Conservation (phyloP, 2,888 invertebrate species). For the Cacoxenus indagator region DNA sequence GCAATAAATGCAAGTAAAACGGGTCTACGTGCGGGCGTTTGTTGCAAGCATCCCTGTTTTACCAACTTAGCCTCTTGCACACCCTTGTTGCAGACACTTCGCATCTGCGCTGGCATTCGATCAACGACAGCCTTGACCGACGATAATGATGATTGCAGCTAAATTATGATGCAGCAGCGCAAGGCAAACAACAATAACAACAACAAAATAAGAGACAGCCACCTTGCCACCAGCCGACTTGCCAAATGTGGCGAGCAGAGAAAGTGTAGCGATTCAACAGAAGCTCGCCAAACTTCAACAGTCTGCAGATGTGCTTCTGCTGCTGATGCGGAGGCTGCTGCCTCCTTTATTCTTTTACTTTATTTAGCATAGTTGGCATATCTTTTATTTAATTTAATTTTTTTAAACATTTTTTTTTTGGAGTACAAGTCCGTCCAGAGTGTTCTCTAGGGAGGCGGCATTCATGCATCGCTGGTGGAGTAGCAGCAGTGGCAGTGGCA, state of each 20-base stretch:
- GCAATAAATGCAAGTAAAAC: conserved; percentile 44
- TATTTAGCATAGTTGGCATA: conserved; percentile 29
- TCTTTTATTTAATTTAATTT: background rate
- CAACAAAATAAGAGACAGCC: conserved; percentile 13
- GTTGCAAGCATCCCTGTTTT: conserved; percentile 43
- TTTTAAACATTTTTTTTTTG: background rate
- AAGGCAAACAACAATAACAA: background rate
- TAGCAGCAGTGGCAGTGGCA: conserved; percentile 32
- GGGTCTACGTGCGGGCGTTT: conserved; percentile 62
- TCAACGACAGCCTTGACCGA: conserved; percentile 18
- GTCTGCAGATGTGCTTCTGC: conserved; percentile 21
- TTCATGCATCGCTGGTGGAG: conserved; percentile 37
- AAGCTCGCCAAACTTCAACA: conserved; percentile 59
- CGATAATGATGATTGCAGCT: conserved; percentile 70
- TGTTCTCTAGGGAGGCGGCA: conserved; percentile 14
- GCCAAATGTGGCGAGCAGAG: conserved; percentile 39
- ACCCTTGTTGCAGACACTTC: background rate
- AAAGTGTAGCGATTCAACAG: conserved; percentile 57
- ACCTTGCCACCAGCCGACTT: conserved; percentile 24
- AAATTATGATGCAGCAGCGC: conserved; percentile 65
- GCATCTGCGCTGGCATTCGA: conserved; percentile 17
- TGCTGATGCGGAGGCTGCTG: background rate
- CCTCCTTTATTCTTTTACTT: conserved; percentile 14
- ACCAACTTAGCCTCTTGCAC: background rate
- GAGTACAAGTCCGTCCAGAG: background rate